Evolutionary conservation across 1,140 invertebrate genomes (phyloP), one percentile per base, ranked within the genome.

Genomic region (Himalopsyche phryganea): DNA sequence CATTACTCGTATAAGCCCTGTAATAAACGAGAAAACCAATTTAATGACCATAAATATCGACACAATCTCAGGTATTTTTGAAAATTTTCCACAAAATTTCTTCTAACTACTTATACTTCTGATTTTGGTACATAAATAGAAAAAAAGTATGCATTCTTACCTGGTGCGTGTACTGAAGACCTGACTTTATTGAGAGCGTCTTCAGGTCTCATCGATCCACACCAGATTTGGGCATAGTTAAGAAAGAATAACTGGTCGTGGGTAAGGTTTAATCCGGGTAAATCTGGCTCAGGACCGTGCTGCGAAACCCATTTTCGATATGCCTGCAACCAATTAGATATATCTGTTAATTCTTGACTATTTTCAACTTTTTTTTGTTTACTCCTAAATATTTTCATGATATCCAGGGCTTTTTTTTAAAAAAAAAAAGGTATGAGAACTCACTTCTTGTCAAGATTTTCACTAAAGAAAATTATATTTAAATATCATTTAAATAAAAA

Each of bases 181-280:
- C 90, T 80, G 36, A 93, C 76, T 68, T 89, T 88, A 58, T 86
- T 87, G 38, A 86, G 77, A 1, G 88, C 85, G 53, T 90, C 89
- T 72, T 93, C 89, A n/a, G 90, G 89, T 59, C 91, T 79, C 79
- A 91, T 88, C 14, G 87, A 85, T 14, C 92, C 91, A 71, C 92
- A 94, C 92, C 92, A 94, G 15, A 94, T 73, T 65, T 83, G 81
- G 9, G 91, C 91, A 71, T 93, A 94, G 70, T 93, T 94, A 1
- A 94, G 78, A 69, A 92, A 94, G 72, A 94, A 94, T 4, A 94
- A 74, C 71, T 94, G 91, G 72, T 93, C 87, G 66, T 94, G 90
- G 1, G 86, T 90, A 41, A 94, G 76, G 67, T 91, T 88, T 1
- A 94, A 71, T 1, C 90, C 91, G 1, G 91, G 91, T 18, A 94